phyloP scores from a whole-genome alignment of 1,140 invertebrate genomes.

The Sycophaga agraensis region DNA sequence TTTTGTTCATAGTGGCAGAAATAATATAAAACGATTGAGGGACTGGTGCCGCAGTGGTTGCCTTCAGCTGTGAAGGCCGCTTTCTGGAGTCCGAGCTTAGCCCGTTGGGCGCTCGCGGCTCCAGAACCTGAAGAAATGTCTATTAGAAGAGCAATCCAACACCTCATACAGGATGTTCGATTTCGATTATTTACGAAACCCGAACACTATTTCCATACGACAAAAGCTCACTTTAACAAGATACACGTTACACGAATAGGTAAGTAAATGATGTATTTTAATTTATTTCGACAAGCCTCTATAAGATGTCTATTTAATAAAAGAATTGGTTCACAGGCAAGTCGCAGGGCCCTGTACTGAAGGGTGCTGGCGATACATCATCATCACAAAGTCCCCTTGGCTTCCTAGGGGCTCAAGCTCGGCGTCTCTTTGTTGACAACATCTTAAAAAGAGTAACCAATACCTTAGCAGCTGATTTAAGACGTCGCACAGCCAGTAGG shows the following conservation, averaged over 20 bases:
- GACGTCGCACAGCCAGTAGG: constrained; percentile 63
- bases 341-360: constrained; percentile 48
- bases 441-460: constrained; percentile 70
- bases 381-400: constrained; percentile 50
- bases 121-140: constrained; percentile 55
- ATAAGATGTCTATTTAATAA: not conserved
- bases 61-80: constrained; percentile 11
- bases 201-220: constrained; percentile 42
- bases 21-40: constrained; percentile 10
- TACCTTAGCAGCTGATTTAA: constrained; percentile 64
- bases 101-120: constrained; percentile 13
- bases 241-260: constrained; percentile 62
- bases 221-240: constrained; percentile 41
- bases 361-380: constrained; percentile 40
- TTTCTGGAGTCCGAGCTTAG: not conserved
- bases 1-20: not conserved
- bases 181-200: constrained; percentile 55
- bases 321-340: constrained; percentile 38
- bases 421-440: constrained; percentile 69
- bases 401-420: constrained; percentile 63
- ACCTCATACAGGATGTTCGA: constrained; percentile 63
- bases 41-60: not conserved
- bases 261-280: constrained; percentile 36
- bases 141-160: constrained; percentile 55
- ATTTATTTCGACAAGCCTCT: not conserved